Base-by-base conservation (phyloP, 2,797 vertebrate species). In the Huso huso region DNA sequence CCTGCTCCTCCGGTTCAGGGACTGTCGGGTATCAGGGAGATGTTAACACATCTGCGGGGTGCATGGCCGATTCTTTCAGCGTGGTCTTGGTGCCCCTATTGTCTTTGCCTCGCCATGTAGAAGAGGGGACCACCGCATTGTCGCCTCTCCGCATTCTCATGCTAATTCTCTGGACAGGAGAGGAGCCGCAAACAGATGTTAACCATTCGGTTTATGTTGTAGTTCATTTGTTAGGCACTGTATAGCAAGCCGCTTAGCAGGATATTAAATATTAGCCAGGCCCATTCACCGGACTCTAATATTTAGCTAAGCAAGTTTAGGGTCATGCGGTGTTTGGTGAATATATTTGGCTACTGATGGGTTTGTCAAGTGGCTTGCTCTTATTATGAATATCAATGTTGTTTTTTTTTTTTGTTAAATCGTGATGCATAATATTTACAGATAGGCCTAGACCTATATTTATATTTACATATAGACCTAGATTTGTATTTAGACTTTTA, bases 31-130 rank as follows among this genome's bases (percentile, higher is more conserved):
- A 37, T 37, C 57, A 72, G 49, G 69, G 65, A 62, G 68, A 71
- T 70, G 61, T 72, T 64, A 50, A 73, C 72, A 76, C 78, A 80
- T 72, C 71, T 81, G 76, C 79, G 15, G 62, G 66, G 68, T 66
- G 51, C 7, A 2, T 72, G 62, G 69, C 66, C 66, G 18, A 15
- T 51, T 48, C 61, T 71, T 69, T 70, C 50, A 49, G 67, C 61
- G 60, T 68, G 58, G 48, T 65, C 63, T 64, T 63, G 2, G 55
- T 48, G 58, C 60, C 64, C 58, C 59, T 75, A 68, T 59, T 68
- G 67, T 68, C 48, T 51, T 11, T 48, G 67, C 37, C 37, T 59
- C n/a, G 8, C 50, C 52, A 48, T 48, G 48, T 61, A 63, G 62
- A 68, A 68, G 64, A 53, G 49, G 62, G n/a, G 64, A 61, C 64